Base-by-base conservation (phyloP, 2,888 invertebrate genomes). In the Crocallis elinguaria region DNA sequence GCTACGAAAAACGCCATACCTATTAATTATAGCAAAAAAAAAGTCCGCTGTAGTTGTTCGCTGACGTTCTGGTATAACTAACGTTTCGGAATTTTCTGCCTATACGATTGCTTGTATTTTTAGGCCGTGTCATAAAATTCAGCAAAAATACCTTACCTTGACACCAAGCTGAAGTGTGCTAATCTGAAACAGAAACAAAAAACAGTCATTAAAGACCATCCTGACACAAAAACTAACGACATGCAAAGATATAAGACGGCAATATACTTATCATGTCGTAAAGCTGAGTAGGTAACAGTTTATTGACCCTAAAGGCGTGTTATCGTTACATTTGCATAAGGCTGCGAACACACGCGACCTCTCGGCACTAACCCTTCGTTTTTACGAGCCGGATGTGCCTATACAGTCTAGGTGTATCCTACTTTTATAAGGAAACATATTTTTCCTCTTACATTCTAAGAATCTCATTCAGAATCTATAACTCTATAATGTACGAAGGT, bases 311-410 rank as follows among this genome's bases (percentile, higher is more conserved):
- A 82, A 88, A 87, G 79, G 77, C 81, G 73, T 81, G 86, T 88
- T 89, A 88, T 88, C 88, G 84, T 87, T 77, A 84, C 80, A 89
- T 89, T 89, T 87, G 86, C 88, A 89, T 89, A 84, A 78, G 81
- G 80, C 77, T 67, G 71, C 71, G 70, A 74, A 76, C 75, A 75
- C 68, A 68, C 64, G 66, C 66, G 74, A 75, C 82, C 79, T 72
- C 76, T 69, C 70, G 64, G 70, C 66, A 73, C 78, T 81, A 79
- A 81, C 84, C 83, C 80, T 80, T 75, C 67, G 67, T 73, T 86
- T 87, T 87, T 87, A 88, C 79, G 87, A 82, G 66, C 75, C 62
- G 64, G 66, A 79, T 77, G 68, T 69, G 71, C 38, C 41, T 69
- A 66, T 69, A 76, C 66, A 60, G 62, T 71, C 73, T 75, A 75